phyloP scores from a whole-genome alignment of 2,113 vertebrate genomes.

The Climacteris rufus region DNA sequence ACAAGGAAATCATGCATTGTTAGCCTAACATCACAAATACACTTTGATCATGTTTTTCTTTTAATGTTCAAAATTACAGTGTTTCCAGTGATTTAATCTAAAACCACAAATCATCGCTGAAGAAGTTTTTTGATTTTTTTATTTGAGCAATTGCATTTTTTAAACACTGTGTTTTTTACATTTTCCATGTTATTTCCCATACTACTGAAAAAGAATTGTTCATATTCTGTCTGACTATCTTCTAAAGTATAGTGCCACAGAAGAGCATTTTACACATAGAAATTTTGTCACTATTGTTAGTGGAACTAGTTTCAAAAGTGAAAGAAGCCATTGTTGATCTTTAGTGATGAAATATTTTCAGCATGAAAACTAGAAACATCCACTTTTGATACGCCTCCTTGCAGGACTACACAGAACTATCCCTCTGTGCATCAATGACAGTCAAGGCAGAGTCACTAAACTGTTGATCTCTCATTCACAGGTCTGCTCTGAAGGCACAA shows the following conservation, averaged over 20 bases:
- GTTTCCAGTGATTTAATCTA: background rate
- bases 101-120: background rate
- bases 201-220: background rate
- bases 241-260: background rate
- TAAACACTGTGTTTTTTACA: background rate
- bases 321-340: background rate
- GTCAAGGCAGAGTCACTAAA: background rate
- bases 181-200: background rate
- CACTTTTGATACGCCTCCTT: rapidly evolving
- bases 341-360: background rate
- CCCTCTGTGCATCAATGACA: background rate
- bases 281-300: background rate
- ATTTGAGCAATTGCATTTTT: background rate
- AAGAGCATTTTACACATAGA: background rate
- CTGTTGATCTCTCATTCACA: background rate
- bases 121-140: background rate
- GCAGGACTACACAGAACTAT: background rate
- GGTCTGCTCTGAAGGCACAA: background rate
- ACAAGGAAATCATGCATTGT: background rate
- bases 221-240: background rate
- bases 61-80: background rate
- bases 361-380: background rate
- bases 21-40: background rate
- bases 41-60: background rate
- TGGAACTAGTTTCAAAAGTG: background rate